Percentiles rank a stretch among this genome's conserved stretches.
Conservation (phyloP, 37 sponge, comb jelly and placozoan genomes). For the Diacarnus erythraeanus region DNA sequence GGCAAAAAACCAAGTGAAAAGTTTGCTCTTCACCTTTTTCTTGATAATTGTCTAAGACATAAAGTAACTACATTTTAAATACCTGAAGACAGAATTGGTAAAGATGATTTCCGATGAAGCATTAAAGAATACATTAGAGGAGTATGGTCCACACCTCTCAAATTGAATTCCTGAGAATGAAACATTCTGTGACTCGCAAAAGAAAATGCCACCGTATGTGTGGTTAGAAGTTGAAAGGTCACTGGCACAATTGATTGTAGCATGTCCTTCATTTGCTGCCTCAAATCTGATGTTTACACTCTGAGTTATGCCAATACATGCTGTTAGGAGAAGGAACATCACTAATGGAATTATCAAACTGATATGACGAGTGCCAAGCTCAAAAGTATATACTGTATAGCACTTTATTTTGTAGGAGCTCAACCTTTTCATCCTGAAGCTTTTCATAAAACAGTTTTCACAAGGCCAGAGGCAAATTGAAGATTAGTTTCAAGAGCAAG, state of each 20-base stretch:
- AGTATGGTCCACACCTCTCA: conserved; percentile 57
- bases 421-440: too few species aligned
- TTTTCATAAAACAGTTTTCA: too few species aligned
- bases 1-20: too few species aligned
- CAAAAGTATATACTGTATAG: too few species aligned
- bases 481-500: too few species aligned
- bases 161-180: conserved; percentile 49
- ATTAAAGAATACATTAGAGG: conserved; percentile 57
- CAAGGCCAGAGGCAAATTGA: too few species aligned
- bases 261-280: conserved; percentile 17
- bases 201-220: conserved; percentile 42
- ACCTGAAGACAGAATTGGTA: conserved; percentile 59
- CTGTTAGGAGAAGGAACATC: neutral
- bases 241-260: conserved; percentile 35
- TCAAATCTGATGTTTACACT: conserved; percentile 32
- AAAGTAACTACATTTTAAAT: neutral
- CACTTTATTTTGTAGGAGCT: too few species aligned
- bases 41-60: too few species aligned
- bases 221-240: conserved; percentile 16
- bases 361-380: too few species aligned
- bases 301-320: conserved; percentile 7
- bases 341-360: too few species aligned
- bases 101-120: conserved; percentile 24
- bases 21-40: too few species aligned
- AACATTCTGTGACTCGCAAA: conserved; percentile 5